Base-by-base conservation (phyloP, 2,113 vertebrate genomes). In the Hemiprocne comata region DNA sequence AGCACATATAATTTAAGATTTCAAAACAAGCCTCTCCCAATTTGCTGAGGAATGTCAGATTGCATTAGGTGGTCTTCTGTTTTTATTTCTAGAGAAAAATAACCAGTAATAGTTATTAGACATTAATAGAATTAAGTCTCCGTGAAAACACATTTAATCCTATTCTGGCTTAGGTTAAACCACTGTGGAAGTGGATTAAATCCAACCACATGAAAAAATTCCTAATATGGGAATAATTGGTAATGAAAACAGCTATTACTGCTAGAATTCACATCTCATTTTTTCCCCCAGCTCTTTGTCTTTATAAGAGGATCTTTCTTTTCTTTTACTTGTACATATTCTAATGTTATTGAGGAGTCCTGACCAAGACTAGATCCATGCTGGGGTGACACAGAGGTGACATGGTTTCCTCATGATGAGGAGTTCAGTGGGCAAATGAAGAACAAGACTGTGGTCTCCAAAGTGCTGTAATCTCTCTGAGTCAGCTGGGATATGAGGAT, bases 61-160 rank as follows among this genome's bases (percentile, higher is more conserved):
- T 74, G 34, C 19, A 70, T 79, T 26, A 93, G 33, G 69, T 87
- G 62, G 29, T 87, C 75, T 96, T 82, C 74, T 72, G 9, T 82
- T 72, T 66, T 93, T 91, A 75, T 87, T 95, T 89, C 48, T 79
- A 79, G 81, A 69, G 54, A 82, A 82, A 87, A 84, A 85, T 64
- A 84, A 19, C 46, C 73, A 50, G 48, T 90, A 62, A 36, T 57
- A 79, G 58, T 87, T 85, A 78, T 54, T 82, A 72, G 74, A 61
- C 66, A 69, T 85, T 65, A 89, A 75, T 72, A 75, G 42, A 94
- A 96, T 89, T 94, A 90, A 76, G 38, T 72, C 4, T 82, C 36
- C 21, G 16, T 93, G 50, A 85, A 85, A 93, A 73, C 81, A 87
- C 28, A 73, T 93, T 89, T 89, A 90, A 79, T 94, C 62, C 78